Conservation (phyloP, 2,797 vertebrate species). For the Mus minutoides region DNA sequence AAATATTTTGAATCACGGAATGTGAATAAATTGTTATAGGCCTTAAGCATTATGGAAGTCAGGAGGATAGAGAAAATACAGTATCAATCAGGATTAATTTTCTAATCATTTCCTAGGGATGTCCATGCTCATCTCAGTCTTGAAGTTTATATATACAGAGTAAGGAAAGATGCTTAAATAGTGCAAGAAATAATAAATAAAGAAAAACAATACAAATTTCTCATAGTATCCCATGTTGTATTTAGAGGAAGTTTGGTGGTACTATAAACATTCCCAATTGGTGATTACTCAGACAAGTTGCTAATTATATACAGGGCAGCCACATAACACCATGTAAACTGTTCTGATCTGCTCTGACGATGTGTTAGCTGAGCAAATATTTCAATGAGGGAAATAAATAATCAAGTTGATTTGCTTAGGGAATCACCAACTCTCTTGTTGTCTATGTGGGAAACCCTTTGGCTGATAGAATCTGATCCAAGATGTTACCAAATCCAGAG, state of each 20-base stretch:
- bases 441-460: neutral
- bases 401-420: neutral
- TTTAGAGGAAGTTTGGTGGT: neutral
- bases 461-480: neutral
- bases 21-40: neutral
- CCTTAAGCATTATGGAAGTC: neutral
- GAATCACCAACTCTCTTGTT: neutral
- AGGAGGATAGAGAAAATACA: neutral
- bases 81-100: neutral
- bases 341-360: neutral
- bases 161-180: neutral
- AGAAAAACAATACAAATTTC: neutral
- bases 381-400: neutral
- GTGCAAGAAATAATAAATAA: neutral
- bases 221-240: neutral
- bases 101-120: conserved; percentile 2
- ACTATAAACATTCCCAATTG: neutral
- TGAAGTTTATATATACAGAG: neutral
- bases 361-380: neutral
- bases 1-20: conserved; percentile 19
- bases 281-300: neutral
- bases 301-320: neutral
- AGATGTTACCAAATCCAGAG: neutral
- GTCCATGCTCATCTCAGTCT: neutral
- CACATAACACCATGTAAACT: neutral